phyloP scores from a whole-genome alignment of 2,113 vertebrate species.

The Ptyas mucosa region DNA sequence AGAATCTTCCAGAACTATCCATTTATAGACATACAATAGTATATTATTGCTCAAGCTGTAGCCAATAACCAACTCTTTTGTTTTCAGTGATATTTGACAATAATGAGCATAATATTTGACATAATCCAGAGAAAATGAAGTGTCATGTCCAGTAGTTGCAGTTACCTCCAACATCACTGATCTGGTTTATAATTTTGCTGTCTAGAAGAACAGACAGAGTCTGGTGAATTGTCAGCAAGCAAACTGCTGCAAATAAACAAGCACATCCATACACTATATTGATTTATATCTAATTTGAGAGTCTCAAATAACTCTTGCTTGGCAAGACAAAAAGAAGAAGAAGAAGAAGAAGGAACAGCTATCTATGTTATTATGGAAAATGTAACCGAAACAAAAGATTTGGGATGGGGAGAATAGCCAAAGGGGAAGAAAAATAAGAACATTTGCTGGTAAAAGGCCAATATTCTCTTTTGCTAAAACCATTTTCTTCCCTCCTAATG shows the following conservation, averaged over 20 bases:
- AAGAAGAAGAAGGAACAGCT: neutral
- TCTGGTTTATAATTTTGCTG: neutral
- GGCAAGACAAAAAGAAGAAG: neutral
- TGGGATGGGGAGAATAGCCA: neutral
- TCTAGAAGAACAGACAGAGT: neutral
- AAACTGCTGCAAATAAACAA: neutral
- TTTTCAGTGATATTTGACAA: neutral
- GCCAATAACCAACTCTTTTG: neutral
- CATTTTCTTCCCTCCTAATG: constrained; percentile 11
- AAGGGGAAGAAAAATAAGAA: neutral
- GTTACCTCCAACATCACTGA: neutral
- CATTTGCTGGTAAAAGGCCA: neutral
- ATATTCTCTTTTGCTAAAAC: neutral
- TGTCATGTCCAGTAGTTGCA: neutral
- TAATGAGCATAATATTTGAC: neutral
- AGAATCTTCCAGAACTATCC: neutral
- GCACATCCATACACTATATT: neutral
- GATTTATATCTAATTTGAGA: neutral
- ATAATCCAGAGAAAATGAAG: neutral
- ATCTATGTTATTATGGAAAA: neutral
- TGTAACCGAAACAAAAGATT: neutral
- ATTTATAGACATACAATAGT: neutral
- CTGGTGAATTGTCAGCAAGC: neutral
- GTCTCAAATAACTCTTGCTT: neutral
- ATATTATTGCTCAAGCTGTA: neutral